These are phyloP conservation scores for Enteromius paludinosus DNA, from an alignment of 2,797 vertebrate genomes.

Conservation along the genomic window DNA sequence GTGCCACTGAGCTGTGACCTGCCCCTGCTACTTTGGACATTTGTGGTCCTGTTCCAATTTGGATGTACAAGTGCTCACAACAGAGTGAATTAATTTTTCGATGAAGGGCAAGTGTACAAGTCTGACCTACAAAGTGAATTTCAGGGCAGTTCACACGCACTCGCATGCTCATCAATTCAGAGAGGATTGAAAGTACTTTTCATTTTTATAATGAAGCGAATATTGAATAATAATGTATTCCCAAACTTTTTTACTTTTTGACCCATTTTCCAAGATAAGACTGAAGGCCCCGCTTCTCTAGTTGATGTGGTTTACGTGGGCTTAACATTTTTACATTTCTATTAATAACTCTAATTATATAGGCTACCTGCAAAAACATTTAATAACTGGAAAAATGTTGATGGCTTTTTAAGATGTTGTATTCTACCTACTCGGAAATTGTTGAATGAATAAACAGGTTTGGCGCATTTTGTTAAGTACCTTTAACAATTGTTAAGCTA, in stretches of 20 bases:
- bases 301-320: neutral
- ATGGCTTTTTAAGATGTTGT: neutral
- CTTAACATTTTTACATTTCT: neutral
- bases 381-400: neutral
- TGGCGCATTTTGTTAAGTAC: constrained; percentile 47
- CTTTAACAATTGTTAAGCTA: constrained; percentile 67
- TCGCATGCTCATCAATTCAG: neutral
- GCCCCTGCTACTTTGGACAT: constrained; percentile 38
- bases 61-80: constrained; percentile 50
- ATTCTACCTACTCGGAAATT: neutral
- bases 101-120: constrained; percentile 54
- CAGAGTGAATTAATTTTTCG: constrained; percentile 57
- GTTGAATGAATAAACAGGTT: neutral
- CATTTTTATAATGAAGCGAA: neutral
- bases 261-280: neutral
- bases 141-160: constrained; percentile 15
- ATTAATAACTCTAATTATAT: neutral
- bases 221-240: neutral
- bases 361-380: neutral
- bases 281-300: neutral
- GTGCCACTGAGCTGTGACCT: constrained; percentile 47
- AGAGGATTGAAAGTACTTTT: constrained; percentile 8
- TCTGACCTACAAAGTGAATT: constrained; percentile 57
- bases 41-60: constrained; percentile 59
- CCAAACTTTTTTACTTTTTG: neutral